phyloP scores from a whole-genome alignment of 23 tunicate species.

The Aplidium turbinatum region DNA sequence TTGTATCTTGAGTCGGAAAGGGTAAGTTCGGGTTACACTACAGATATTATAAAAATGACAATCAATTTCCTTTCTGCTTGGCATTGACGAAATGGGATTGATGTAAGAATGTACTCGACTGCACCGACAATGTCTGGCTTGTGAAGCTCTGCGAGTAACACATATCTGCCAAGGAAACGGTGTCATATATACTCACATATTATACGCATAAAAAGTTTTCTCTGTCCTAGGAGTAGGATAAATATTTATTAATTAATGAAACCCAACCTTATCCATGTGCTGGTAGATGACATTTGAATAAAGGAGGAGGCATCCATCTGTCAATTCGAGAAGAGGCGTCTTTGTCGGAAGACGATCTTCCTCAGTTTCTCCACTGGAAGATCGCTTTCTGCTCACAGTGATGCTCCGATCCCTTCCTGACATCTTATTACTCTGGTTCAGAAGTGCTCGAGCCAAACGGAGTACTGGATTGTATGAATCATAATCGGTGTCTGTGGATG shows the following conservation, averaged over 20 bases:
- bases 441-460: conserved; percentile 83
- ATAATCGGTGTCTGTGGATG: conserved; percentile 56
- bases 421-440: conserved; percentile 78
- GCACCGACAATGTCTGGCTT: too few species aligned
- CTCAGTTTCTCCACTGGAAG: conserved; percentile 62
- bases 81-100: too few species aligned
- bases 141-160: too few species aligned
- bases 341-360: conserved; percentile 58
- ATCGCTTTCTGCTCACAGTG: conserved; percentile 66
- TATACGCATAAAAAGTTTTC: too few species aligned
- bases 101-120: too few species aligned
- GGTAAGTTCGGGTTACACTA: too few species aligned
- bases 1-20: too few species aligned
- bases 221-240: too few species aligned
- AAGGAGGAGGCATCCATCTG: conserved; percentile 84
- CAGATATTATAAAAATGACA: too few species aligned
- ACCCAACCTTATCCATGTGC: conserved; percentile 93
- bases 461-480: conserved; percentile 89
- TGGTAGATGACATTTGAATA: conserved; percentile 65
- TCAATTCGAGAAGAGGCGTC: conserved; percentile 64
- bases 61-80: too few species aligned
- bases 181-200: too few species aligned
- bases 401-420: conserved; percentile 44
- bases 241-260: background rate
- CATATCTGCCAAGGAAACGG: too few species aligned